phyloP scores from a whole-genome alignment of 2,797 vertebrate species.

The Borostomias antarcticus region DNA sequence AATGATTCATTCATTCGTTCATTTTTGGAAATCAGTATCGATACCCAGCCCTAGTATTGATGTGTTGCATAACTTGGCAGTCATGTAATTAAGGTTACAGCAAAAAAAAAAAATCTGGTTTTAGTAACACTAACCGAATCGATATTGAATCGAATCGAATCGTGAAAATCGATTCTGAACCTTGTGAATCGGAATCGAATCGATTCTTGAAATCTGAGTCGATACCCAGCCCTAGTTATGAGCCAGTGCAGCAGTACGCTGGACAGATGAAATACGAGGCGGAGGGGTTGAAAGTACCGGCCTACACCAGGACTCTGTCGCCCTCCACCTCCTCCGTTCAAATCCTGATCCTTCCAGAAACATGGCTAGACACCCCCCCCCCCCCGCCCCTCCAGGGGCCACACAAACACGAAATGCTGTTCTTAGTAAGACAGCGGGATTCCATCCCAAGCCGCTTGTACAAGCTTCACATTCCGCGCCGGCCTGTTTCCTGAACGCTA shows the following conservation, averaged over 20 bases:
- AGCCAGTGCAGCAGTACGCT: neutral
- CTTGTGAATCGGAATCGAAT: too few species aligned
- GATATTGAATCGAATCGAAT: too few species aligned
- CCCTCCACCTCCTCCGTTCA: constrained; percentile 36
- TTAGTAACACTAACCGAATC: too few species aligned
- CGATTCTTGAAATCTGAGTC: too few species aligned
- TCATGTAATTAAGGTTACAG: too few species aligned
- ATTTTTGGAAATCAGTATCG: too few species aligned
- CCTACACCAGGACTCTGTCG: constrained; percentile 32
- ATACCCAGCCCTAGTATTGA: too few species aligned
- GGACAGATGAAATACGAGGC: constrained; percentile 8
- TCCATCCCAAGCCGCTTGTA: constrained; percentile 23
- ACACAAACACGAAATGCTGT: constrained; percentile 44
- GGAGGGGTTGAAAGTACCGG: constrained; percentile 32
- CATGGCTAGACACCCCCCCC: constrained; percentile 62
- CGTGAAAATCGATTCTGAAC: too few species aligned
- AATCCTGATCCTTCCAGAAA: constrained; percentile 65
- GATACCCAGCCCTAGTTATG: too few species aligned
- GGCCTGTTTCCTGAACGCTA: constrained; percentile 36
- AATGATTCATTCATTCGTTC: too few species aligned
- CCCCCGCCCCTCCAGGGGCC: constrained; percentile 42
- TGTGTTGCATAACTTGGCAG: too few species aligned
- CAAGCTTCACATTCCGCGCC: constrained; percentile 3
- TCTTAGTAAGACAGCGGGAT: constrained; percentile 35
- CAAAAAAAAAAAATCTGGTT: too few species aligned